Conservation (phyloP, 2,888 invertebrate species). For the Acleris cristana region DNA sequence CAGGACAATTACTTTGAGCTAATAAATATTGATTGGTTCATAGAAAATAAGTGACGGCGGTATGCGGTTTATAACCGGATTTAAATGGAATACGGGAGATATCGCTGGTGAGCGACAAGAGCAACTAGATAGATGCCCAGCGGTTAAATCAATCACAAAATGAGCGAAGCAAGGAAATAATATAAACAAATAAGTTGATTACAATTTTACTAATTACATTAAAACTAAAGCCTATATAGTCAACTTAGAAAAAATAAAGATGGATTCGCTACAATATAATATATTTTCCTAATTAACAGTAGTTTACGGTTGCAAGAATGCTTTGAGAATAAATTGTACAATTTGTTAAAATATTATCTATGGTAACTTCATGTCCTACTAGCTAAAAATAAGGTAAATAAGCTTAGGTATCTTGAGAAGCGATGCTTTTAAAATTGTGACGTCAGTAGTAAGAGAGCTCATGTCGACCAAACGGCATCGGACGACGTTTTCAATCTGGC, state of each 20-base stretch:
- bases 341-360: conserved; percentile 54
- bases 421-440: conserved; percentile 48
- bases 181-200: conserved; percentile 22
- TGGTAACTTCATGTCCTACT: conserved; percentile 74
- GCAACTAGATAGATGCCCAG: too few species aligned
- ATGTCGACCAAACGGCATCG: not conserved
- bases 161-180: conserved; percentile 1
- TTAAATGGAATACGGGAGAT: too few species aligned
- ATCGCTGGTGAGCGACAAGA: too few species aligned
- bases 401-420: conserved; percentile 44
- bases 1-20: not conserved
- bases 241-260: conserved; percentile 59
- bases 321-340: conserved; percentile 65
- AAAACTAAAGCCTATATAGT: conserved; percentile 48
- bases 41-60: not conserved
- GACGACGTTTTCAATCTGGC: conserved; percentile 48
- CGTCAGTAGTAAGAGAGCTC: conserved; percentile 45
- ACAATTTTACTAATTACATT: conserved; percentile 37
- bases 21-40: not conserved
- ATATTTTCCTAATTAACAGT: conserved; percentile 41
- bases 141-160: not conserved
- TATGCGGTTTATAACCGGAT: too few species aligned
- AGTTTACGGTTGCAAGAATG: conserved; percentile 49
- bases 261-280: conserved; percentile 41
- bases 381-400: conserved; percentile 54